Conservation (phyloP, 2,797 vertebrate species). For the Trachops cirrhosus region DNA sequence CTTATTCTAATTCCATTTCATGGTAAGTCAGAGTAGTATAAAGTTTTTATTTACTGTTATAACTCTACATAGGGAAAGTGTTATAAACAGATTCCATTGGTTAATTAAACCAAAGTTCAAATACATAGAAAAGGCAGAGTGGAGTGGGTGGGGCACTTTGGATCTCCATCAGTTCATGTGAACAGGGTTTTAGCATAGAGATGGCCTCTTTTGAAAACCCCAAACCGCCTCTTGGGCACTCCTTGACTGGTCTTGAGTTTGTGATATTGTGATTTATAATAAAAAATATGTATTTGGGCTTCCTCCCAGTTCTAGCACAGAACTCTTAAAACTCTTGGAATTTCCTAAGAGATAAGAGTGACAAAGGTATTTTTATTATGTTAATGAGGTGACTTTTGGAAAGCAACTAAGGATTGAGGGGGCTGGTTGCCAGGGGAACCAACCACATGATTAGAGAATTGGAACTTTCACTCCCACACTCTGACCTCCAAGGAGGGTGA, state of each 20-base stretch:
- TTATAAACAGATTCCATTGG: not conserved
- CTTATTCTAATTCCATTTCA: not conserved
- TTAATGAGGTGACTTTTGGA: not conserved
- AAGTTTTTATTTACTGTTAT: not conserved
- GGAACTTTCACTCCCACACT: not conserved
- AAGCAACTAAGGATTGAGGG: not conserved
- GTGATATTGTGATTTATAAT: not conserved
- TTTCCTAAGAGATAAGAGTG: not conserved
- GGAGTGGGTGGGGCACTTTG: not conserved
- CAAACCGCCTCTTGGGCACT: not conserved
- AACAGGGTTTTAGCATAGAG: not conserved
- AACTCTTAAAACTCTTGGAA: not conserved
- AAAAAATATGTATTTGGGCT: not conserved
- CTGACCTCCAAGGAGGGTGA: not conserved
- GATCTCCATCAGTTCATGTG: not conserved
- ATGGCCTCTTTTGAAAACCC: not conserved
- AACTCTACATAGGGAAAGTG: not conserved
- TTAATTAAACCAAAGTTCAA: not conserved
- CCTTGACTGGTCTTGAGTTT: not conserved
- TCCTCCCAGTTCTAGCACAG: not conserved
- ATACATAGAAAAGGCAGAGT: not conserved
- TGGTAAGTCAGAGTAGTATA: not conserved
- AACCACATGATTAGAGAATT: not conserved
- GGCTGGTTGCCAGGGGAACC: not conserved
- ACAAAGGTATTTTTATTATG: not conserved